Conservation (phyloP, 2,113 vertebrate genomes). For the Tretioscincus oriximinensis region DNA sequence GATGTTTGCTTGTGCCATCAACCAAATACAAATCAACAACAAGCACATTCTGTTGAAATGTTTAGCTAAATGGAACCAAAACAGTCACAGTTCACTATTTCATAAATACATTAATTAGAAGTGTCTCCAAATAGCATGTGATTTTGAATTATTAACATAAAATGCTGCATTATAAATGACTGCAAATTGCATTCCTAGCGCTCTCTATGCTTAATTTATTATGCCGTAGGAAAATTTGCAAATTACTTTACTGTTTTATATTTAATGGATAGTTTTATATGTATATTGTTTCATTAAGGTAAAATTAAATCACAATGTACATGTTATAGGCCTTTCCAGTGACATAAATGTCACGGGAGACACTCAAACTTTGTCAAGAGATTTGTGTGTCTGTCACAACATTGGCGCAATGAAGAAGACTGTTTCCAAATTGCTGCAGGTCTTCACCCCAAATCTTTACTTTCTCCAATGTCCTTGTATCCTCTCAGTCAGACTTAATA, state of each 20-base stretch:
- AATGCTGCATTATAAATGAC: slow-evolving; percentile 86
- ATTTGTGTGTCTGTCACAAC: slow-evolving; percentile 11
- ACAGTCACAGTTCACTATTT: slow-evolving; percentile 85
- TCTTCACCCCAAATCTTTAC: not conserved
- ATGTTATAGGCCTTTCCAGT: slow-evolving; percentile 68
- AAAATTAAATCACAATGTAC: slow-evolving; percentile 71
- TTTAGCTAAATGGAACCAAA: slow-evolving; percentile 85
- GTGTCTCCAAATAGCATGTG: slow-evolving; percentile 85
- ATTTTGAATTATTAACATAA: slow-evolving; percentile 89
- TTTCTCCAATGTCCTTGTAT: slow-evolving; percentile 27
- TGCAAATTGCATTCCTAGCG: slow-evolving; percentile 83
- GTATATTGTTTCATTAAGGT: slow-evolving; percentile 78
- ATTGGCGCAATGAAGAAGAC: slow-evolving; percentile 34
- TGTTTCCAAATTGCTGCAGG: slow-evolving; percentile 32
- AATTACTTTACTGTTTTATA: slow-evolving; percentile 78
- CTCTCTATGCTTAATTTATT: slow-evolving; percentile 85
- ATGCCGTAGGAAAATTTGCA: slow-evolving; percentile 81
- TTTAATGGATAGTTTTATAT: slow-evolving; percentile 79
- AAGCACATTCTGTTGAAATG: slow-evolving; percentile 78
- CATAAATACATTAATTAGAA: slow-evolving; percentile 88
- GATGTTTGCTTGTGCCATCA: slow-evolving; percentile 70
- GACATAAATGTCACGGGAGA: slow-evolving; percentile 64
- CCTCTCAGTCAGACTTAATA: not conserved
- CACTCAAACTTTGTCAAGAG: slow-evolving; percentile 55
- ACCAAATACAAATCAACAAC: slow-evolving; percentile 77